Evolutionary conservation across 2,888 invertebrate species (phyloP).

Genomic region (Heliconius charithonia): DNA sequence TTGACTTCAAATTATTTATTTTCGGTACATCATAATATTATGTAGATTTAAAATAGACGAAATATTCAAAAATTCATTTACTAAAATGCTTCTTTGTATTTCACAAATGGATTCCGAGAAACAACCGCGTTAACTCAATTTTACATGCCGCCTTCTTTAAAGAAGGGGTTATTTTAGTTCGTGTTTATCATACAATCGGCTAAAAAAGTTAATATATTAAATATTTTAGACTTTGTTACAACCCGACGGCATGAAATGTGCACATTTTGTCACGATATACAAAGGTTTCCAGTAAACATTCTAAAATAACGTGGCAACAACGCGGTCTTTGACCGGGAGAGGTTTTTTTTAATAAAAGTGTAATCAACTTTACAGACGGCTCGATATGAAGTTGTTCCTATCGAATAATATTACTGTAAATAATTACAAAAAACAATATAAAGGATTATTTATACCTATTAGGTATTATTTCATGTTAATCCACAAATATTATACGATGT

Average conservation of each 20-base stretch:
- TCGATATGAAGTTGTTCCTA: not conserved
- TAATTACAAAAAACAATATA: not conserved
- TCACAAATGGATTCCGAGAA: not conserved
- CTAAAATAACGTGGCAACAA: constrained; percentile 24
- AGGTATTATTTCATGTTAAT: not conserved
- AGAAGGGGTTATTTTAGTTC: not conserved
- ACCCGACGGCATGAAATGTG: constrained; percentile 18
- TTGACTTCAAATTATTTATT: too few species aligned
- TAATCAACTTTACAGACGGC: not conserved
- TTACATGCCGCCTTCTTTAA: not conserved
- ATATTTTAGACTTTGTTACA: constrained; percentile 3
- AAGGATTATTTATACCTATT: not conserved
- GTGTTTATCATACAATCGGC: constrained; percentile 9
- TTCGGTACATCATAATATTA: not conserved
- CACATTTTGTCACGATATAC: constrained; percentile 34
- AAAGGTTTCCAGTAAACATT: constrained; percentile 32
- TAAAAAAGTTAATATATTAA: not conserved
- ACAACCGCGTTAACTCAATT: not conserved
- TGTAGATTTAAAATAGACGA: not conserved
- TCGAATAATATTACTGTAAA: not conserved
- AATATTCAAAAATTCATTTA: not conserved
- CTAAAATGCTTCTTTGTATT: not conserved
- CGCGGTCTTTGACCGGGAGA: constrained; percentile 28
- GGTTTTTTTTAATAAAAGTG: not conserved
- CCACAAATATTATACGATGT: too few species aligned